A percentile compares a stretch with the other conserved stretches of the same genome.
Conservation (phyloP, 2,113 vertebrate genomes). For the Hemichromis elongatus region DNA sequence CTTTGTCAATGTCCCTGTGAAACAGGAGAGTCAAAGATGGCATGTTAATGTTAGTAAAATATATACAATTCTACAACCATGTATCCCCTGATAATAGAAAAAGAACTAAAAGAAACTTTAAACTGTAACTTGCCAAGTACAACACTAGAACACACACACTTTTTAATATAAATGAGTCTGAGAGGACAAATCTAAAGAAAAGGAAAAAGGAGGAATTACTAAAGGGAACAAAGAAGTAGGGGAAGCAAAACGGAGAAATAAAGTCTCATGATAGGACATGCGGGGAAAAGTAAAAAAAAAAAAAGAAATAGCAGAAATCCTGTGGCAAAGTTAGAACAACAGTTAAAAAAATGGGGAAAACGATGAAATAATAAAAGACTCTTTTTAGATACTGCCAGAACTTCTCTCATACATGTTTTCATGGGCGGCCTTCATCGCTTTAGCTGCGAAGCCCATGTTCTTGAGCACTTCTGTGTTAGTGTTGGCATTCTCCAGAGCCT, state of each 20-base stretch:
- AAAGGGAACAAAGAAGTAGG: not conserved
- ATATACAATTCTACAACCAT: not conserved
- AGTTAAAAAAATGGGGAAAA: not conserved
- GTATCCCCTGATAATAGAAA: not conserved
- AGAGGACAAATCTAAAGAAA: not conserved
- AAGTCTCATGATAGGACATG: not conserved
- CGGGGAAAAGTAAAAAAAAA: not conserved
- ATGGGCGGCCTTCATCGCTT: constrained; percentile 94
- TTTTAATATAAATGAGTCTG: not conserved
- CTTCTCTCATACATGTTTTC: constrained; percentile 84
- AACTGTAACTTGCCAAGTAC: not conserved
- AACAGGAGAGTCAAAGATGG: not conserved
- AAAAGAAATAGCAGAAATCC: not conserved
- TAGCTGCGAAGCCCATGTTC: constrained; percentile 93
- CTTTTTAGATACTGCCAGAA: not conserved
- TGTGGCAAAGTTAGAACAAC: not conserved
- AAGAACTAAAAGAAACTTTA: not conserved
- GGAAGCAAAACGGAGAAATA: not conserved
- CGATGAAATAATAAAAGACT: not conserved
- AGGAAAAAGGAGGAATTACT: not conserved
- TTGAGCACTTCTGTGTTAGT: constrained; percentile 98
- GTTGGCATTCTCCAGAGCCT: constrained; percentile 96
- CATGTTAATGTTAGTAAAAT: not conserved
- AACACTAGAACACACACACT: not conserved
- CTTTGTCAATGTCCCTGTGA: constrained; percentile 93